These are phyloP conservation scores for Ovis canadensis DNA, from an alignment of 2,113 vertebrate genomes.

Conservation along the genomic window DNA sequence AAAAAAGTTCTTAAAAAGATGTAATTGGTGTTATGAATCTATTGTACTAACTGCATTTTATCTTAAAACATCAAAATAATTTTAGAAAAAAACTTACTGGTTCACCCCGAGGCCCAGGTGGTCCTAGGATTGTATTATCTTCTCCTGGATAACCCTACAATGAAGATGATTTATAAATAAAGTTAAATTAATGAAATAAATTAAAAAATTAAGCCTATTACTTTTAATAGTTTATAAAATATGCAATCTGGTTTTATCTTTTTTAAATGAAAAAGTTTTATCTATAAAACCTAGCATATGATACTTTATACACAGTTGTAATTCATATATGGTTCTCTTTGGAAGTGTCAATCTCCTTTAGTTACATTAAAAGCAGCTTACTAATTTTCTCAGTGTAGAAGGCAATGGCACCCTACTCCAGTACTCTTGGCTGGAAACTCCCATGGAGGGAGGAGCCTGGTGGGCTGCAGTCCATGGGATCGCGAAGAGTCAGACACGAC, in stretches of 20 bases:
- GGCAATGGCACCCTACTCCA: too few relatives aligned
- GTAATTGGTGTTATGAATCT: neutral
- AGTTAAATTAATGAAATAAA: neutral
- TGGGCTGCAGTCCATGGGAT: too few relatives aligned
- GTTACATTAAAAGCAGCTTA: neutral
- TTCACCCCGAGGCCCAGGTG: slow-evolving; percentile 97
- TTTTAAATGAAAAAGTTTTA: slow-evolving; percentile 2
- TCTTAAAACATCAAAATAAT: slow-evolving; percentile 64
- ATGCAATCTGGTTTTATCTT: neutral
- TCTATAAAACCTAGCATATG: neutral
- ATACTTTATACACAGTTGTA: neutral
- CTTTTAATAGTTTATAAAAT: neutral
- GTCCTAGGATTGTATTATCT: slow-evolving; percentile 88
- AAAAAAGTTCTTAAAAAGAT: neutral
- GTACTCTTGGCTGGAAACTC: too few relatives aligned
- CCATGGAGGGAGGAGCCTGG: too few relatives aligned
- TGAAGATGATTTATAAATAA: slow-evolving; percentile 43
- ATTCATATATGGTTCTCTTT: neutral
- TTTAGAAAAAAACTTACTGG: slow-evolving; percentile 98
- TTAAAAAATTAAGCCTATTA: neutral
- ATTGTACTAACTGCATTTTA: neutral
- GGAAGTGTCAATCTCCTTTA: neutral
- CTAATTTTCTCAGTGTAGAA: neutral
- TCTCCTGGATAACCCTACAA: slow-evolving; percentile 94
- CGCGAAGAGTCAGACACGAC: too few relatives aligned